Evolutionary conservation across 2,113 vertebrate genomes (phyloP), one percentile per base, ranked within the genome.

Genomic region (Sebastes schlegelii): DNA sequence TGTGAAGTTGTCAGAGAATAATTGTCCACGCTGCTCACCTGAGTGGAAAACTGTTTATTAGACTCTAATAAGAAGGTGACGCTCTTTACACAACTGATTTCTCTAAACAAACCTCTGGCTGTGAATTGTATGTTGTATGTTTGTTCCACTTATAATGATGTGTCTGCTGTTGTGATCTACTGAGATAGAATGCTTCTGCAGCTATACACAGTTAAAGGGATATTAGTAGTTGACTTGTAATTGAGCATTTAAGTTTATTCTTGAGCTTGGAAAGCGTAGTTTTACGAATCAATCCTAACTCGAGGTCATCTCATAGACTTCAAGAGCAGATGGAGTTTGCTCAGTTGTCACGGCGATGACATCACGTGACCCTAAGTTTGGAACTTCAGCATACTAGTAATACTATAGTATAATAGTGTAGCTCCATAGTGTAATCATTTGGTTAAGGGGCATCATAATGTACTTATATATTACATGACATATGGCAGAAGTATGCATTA

Each of bases 1-100:
- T 80, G 74, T 78, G 77, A 81, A 79, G 79, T 55, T 89, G 80
- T 86, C 61, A 70, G 57, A 64, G 66, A 77, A 80, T 63, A 85
- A 74, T 67, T 1, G 64, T 83, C 73, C 69, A 48, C 45, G 26
- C 34, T n/a, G 63, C 52, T 86, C 64, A 58, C 46, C 83, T 71
- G 73, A 85, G 66, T 77, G 70, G 77, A 83, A 91, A 87, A 80
- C 43, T 48, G 72, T 74, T 71, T 82, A 63, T 79, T 74, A 64
- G 54, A 46, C 49, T 63, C 45, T 63, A 71, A 82, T 68, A 77
- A 43, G 61, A 79, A 23, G 40, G 11, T 17, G 57, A 64, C 77
- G 77, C 72, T 48, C 57, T 81, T 67, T 45, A 74, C 74, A 62
- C 58, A 77, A 65, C 43, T 68, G 11, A 19, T 75, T 75, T 66